Evolutionary conservation across 1,140 invertebrate genomes (phyloP), one percentile per base, ranked within the genome.

Genomic region (Drosophila ironensis): DNA sequence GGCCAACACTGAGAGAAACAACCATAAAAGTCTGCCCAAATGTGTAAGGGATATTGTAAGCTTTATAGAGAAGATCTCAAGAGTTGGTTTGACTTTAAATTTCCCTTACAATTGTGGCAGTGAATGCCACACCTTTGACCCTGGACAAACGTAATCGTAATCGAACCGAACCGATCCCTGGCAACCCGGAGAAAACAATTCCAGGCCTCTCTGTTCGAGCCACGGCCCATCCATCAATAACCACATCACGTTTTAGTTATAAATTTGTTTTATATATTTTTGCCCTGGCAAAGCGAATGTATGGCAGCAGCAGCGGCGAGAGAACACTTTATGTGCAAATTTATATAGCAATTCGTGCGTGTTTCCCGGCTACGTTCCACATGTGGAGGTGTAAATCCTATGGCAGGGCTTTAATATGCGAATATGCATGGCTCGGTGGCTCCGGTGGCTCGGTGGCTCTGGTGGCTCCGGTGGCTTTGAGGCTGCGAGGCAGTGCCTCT

Each of bases 251-350:
- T 86, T 86, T 82, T 78, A 66, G 78, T 86, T 86, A 82, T 82
- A 86, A 86, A 82, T 82, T 82, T 74, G 54, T 78, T 82, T 82
- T 82, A 82, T 86, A 84, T 69, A 70, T 80, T 74, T 82, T 73
- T 77, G 1, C 56, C 48, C 42, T 35, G 63, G 54, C 48, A 53
- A 9, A 22, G 53, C 11, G 61, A n/a, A n/a, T n/a, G n/a, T n/a
- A n/a, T n/a, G n/a, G n/a, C n/a, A n/a, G n/a, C n/a, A n/a, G n/a
- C n/a, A n/a, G n/a, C n/a, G n/a, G 25, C 35, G 19, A 40, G 11
- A 20, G 52, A 47, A 61, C 57, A 70, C 73, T 77, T 75, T 57
- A 80, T 72, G 63, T 78, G 50, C 48, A 57, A 33, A 70, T 78
- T 64, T 70, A 47, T 64, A 74, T 75, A 44, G 45, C 67, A 24